Conservation (phyloP, 2,797 vertebrate genomes). For the Euthynnus affinis region DNA sequence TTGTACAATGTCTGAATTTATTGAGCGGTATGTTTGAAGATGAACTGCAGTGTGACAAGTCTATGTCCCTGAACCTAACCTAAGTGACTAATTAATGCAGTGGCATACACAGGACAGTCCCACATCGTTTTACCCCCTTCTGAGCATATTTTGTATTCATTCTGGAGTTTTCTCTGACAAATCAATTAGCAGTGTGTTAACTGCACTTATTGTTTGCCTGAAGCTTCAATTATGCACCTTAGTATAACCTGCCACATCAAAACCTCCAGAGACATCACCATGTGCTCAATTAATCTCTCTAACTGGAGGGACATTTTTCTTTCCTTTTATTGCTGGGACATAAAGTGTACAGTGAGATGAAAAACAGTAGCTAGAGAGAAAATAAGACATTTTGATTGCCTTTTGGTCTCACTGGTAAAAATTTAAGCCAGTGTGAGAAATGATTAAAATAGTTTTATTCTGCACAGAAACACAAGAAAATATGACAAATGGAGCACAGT, state of each 20-base stretch:
- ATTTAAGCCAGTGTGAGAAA: background rate
- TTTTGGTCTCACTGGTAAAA: background rate
- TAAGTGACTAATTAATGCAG: background rate
- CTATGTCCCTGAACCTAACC: background rate
- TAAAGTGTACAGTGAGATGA: background rate
- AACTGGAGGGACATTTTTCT: conserved; percentile 13
- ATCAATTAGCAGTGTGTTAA: conserved; percentile 66
- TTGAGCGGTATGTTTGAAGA: background rate
- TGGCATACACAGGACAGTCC: background rate
- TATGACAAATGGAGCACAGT: background rate
- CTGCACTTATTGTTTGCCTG: conserved; percentile 48
- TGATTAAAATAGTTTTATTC: background rate
- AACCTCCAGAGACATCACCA: conserved; percentile 45
- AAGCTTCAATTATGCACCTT: conserved; percentile 60
- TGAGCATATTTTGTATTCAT: conserved; percentile 27
- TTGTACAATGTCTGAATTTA: background rate
- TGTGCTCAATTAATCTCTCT: conserved; percentile 49
- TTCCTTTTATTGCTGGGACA: conserved; percentile 4
- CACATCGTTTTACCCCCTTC: background rate
- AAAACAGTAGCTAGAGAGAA: background rate
- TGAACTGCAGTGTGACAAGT: background rate
- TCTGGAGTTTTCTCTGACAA: conserved; percentile 44
- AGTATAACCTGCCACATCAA: conserved; percentile 56
- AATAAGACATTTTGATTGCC: background rate
- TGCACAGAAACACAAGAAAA: background rate